phyloP scores from a whole-genome alignment of 2,113 vertebrate genomes.

The Podarcis raffonei region DNA sequence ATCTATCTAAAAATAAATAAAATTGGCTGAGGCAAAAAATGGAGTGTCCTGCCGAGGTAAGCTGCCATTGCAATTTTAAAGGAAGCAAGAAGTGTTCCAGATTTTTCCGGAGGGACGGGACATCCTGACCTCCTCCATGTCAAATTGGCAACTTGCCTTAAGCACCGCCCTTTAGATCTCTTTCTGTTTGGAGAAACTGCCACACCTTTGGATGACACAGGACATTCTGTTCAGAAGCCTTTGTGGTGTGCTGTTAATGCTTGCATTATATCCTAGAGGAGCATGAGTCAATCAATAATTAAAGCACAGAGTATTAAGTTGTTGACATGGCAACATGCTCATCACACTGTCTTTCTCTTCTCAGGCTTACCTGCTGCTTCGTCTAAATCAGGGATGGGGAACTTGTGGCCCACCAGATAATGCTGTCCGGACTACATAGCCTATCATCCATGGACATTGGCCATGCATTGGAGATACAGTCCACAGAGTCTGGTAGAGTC shows the following conservation, averaged over 20 bases:
- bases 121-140: constrained; percentile 1
- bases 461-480: too few species aligned
- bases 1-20: too few species aligned
- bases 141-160: constrained; percentile 10
- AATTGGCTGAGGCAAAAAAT: too few species aligned
- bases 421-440: neutral
- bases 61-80: neutral
- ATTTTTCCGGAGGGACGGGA: too few species aligned
- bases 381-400: neutral
- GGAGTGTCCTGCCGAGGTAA: neutral
- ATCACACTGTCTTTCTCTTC: constrained; percentile 52
- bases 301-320: constrained; percentile 69
- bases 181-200: neutral
- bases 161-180: neutral
- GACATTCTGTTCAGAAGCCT: constrained; percentile 58
- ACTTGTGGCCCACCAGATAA: neutral
- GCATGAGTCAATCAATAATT: constrained; percentile 77
- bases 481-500: too few species aligned
- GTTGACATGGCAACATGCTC: constrained; percentile 69
- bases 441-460: neutral
- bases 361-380: constrained; percentile 40
- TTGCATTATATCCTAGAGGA: constrained; percentile 73
- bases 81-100: neutral
- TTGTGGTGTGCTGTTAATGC: constrained; percentile 66
- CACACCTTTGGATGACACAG: constrained; percentile 48